Conservation (phyloP, 2,888 invertebrate species). For the Uloborus plumipes region DNA sequence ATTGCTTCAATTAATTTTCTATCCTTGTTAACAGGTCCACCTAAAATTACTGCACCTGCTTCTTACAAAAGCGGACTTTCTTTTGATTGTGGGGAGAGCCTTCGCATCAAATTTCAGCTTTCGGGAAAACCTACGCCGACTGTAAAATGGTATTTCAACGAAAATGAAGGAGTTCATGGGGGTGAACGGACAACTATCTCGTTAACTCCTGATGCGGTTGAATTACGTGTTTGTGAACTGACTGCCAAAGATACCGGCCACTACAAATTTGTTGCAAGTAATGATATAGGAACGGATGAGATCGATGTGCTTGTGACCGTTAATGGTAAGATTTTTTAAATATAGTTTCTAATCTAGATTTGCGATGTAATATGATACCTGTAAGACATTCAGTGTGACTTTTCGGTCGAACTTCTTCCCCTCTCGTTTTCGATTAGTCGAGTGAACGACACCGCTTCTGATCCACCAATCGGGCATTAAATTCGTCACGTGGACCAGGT, state of each 20-base stretch:
- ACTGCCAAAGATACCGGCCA: conserved; percentile 78
- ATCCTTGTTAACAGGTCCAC: conserved; percentile 76
- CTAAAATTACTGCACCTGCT: conserved; percentile 84
- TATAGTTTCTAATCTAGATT: too few relatives aligned
- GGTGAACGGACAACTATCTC: conserved; percentile 73
- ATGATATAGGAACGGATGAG: conserved; percentile 76
- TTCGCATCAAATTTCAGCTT: conserved; percentile 70
- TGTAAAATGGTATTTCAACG: conserved; percentile 77
- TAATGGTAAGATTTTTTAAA: conserved; percentile 75
- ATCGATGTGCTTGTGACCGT: conserved; percentile 87
- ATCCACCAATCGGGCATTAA: too few relatives aligned
- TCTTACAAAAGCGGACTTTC: conserved; percentile 90
- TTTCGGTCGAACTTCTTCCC: too few relatives aligned
- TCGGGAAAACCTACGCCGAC: conserved; percentile 86
- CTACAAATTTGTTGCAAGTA: conserved; percentile 79
- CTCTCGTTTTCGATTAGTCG: too few relatives aligned
- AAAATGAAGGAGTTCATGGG: conserved; percentile 51
- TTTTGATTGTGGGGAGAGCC: conserved; percentile 87
- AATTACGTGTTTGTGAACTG: conserved; percentile 76
- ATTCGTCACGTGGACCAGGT: too few relatives aligned
- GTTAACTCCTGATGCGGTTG: conserved; percentile 74
- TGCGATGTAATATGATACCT: too few relatives aligned
- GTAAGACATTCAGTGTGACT: too few relatives aligned
- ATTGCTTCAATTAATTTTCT: not conserved
- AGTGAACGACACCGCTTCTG: too few relatives aligned